These are phyloP conservation scores for Adoxophyes honmai DNA, from an alignment of 1,140 invertebrate species.

Conservation along the genomic window DNA sequence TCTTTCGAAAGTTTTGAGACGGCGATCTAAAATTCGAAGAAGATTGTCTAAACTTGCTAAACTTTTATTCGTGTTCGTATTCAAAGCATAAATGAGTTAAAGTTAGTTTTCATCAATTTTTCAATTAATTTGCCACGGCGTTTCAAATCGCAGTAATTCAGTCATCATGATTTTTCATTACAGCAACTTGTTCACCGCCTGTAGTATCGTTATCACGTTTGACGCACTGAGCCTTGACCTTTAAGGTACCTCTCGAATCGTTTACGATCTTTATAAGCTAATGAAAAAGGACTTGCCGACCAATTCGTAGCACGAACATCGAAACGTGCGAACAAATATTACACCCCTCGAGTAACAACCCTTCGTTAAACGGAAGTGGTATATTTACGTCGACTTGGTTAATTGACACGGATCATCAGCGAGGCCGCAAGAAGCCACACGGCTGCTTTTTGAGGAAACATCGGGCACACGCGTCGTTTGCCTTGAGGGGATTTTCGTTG, in stretches of 20 bases:
- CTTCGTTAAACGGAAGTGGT: constrained; percentile 2
- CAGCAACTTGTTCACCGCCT: background rate
- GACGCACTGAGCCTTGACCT: constrained; percentile 1
- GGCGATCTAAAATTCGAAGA: too few relatives aligned
- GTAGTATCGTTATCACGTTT: background rate
- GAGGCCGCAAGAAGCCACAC: background rate
- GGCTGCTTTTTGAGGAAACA: background rate
- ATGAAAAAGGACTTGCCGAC: background rate
- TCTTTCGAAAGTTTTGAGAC: too few relatives aligned
- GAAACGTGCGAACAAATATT: background rate
- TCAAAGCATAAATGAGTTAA: too few relatives aligned
- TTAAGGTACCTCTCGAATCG: background rate
- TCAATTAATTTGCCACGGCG: background rate
- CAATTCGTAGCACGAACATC: background rate
- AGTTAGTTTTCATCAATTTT: too few relatives aligned
- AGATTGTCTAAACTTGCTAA: too few relatives aligned
- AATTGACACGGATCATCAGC: background rate
- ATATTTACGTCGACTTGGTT: constrained; percentile 1
- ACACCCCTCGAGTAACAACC: background rate
- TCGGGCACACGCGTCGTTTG: too few relatives aligned
- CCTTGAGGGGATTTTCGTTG: background rate
- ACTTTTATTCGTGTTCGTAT: too few relatives aligned
- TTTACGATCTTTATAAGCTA: background rate
- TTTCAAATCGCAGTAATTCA: background rate
- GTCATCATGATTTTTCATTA: background rate